Base-by-base conservation (phyloP, 2,797 vertebrate species). In the Fringilla coelebs region DNA sequence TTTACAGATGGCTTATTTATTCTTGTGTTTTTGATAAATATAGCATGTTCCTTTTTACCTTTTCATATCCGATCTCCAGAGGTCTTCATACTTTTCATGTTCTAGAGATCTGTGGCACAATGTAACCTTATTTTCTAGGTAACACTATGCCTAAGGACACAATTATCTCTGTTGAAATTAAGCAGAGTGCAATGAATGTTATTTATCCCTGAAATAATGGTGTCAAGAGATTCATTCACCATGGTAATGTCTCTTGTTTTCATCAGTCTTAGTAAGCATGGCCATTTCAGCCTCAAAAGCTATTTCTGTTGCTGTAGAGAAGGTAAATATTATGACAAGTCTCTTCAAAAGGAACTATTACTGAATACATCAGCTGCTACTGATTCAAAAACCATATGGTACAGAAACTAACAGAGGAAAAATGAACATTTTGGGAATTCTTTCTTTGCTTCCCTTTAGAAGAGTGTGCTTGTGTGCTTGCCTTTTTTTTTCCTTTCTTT, bases 271-370 rank as follows among this genome's bases (percentile, higher is more conserved):
- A 62, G n/a, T 46, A 72, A 80, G 79, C 36, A 62, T 55, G 58
- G 46, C 34, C 81, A 83, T 93, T 96, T 70, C 24, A 90, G 91
- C 52, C 62, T 85, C 75, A 63, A 85, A 96, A 96, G 72, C 63
- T 90, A 95, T 77, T 91, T 89, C 88, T 89, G 85, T 91, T 95
- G 77, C 77, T 93, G 68, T 58, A 79, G 78, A 95, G 67, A 93
- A 91, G 75, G 67, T 85, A 96, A 97, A 97, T 88, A 94, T 90
- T 90, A 88, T 94, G 94, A 91, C 85, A 92, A 88, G 48, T 54
- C 49, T 78, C 38, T 88, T 88, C 90, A 94, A 94, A 94, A 94
- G 46, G 93, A 93, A 26, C 65, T 88, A 76, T 72, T 85, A 89
- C 49, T 81, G 72, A 96, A 89, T 48, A 66, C 28, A 89, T 94